Evolutionary conservation across 1,140 invertebrate species (phyloP), one percentile per base, ranked within the genome.

Genomic region (Camponotus pennsylvanicus): DNA sequence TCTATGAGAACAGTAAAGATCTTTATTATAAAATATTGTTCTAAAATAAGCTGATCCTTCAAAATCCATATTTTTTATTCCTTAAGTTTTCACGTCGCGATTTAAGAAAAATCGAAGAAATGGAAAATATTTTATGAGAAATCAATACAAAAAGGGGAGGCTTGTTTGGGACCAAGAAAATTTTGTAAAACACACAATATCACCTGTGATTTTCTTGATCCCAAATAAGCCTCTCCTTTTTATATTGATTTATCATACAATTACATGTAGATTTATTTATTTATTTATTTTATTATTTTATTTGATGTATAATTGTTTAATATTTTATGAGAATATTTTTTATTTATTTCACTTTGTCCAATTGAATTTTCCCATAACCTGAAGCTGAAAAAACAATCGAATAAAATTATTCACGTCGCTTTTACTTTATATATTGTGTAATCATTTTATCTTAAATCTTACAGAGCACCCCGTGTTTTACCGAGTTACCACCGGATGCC

Each of bases 401-500:
- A 57, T 37, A 57, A 32, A 40, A 75, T 75, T 59, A 9, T 40
- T 27, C 27, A 27, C 27, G 27, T 4, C 37, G 18, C 5, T 52
- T 15, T 61, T 32, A 32, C 13, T 49, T 27, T 27, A 27, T 27
- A 27, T 27, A 27, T 27, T 66, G 1, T 18, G 18, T 49, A 52
- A n/a, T 27, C 45, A 78, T 21, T 42, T 77, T 64, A 45, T 27
- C 6, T 34, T 42, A 8, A 32, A 75, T 73, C 0, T n/a, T 8
- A 3, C 21, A 92, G 91, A 52, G 63, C 61, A 32, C 76, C 18
- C 32, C 86, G 3, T 87, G 69, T 27, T n/a, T 49, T 92, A 93
- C 1, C 90, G 97, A 85, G 94, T 80, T 94, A 32, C 52, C 96
- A 15, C 95, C 96, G 67, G 96, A 97, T 59, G 97, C 97, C 3